Evolutionary conservation across 2,797 vertebrate species (phyloP).

Genomic region (Pangasius larnaudii): DNA sequence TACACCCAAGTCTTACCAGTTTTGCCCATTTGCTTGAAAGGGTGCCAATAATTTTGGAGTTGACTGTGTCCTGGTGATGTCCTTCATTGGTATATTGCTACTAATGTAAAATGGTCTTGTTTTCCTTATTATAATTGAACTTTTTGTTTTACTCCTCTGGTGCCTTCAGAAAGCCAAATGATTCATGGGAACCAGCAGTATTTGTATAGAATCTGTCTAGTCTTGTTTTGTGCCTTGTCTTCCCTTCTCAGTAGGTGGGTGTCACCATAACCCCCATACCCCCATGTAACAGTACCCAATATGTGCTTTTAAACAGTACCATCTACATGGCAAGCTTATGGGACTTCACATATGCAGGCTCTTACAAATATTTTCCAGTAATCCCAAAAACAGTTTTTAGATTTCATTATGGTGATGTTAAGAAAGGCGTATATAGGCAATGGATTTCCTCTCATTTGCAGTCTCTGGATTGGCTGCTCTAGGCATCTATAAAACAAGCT

Average conservation of each 20-base stretch:
- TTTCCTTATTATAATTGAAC: not conserved
- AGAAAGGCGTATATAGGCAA: constrained; percentile 12
- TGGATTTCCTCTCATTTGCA: not conserved
- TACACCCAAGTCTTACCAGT: not conserved
- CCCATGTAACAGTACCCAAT: constrained; percentile 36
- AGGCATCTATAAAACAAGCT: constrained; percentile 10
- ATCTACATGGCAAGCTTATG: not conserved
- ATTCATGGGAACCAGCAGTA: not conserved
- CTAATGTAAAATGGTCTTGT: not conserved
- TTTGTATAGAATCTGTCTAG: not conserved
- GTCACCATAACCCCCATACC: constrained; percentile 28
- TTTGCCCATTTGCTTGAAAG: not conserved
- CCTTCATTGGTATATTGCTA: not conserved
- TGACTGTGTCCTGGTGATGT: not conserved
- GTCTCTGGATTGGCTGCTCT: not conserved
- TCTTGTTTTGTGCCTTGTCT: constrained; percentile 19
- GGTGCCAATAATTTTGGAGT: not conserved
- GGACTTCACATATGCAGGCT: constrained; percentile 30
- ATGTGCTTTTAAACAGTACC: constrained; percentile 32
- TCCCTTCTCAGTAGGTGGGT: constrained; percentile 9
- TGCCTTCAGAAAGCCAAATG: not conserved
- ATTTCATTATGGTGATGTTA: constrained; percentile 10
- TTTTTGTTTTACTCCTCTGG: not conserved
- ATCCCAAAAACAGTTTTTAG: constrained; percentile 7
- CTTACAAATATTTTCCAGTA: constrained; percentile 3